Percentiles rank a stretch among this genome's conserved stretches.
Evolutionary conservation across 2,113 vertebrate genomes (phyloP).

Genomic region (Phocoena sinus): DNA sequence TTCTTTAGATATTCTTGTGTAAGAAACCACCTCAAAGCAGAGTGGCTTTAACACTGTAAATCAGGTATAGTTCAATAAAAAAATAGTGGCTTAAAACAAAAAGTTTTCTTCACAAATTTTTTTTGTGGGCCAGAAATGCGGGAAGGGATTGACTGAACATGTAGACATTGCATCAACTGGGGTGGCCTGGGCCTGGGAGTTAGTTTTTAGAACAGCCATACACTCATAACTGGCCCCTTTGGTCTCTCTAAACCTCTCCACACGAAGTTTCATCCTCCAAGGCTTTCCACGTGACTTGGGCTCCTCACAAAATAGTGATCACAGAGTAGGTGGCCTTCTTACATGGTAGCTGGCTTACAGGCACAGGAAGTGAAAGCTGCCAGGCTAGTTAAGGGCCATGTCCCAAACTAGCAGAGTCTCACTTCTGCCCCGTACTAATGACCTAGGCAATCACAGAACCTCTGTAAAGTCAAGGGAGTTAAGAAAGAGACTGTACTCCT

Average conservation of each 20-base stretch:
- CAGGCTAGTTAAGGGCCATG: not conserved
- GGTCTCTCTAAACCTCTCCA: not conserved
- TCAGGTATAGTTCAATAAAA: not conserved
- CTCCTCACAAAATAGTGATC: not conserved
- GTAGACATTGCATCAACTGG: fast-evolving
- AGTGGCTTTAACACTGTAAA: not conserved
- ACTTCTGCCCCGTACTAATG: not conserved
- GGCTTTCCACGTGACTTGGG: not conserved
- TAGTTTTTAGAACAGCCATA: not conserved
- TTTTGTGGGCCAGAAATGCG: not conserved
- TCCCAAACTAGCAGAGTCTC: not conserved
- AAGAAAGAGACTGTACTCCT: not conserved
- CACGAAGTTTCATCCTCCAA: not conserved
- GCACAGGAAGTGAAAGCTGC: not conserved
- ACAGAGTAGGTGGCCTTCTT: not conserved
- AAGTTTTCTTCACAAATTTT: not conserved
- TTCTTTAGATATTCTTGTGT: not conserved
- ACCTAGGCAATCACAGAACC: not conserved
- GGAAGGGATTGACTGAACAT: not conserved
- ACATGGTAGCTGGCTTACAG: not conserved
- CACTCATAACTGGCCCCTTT: not conserved
- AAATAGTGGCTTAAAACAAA: not conserved
- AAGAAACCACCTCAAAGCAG: not conserved
- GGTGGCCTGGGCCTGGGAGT: not conserved
- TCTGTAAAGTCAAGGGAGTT: not conserved